Conservation (phyloP, 2,113 vertebrate genomes). For the Poeciliopsis retropinna region DNA sequence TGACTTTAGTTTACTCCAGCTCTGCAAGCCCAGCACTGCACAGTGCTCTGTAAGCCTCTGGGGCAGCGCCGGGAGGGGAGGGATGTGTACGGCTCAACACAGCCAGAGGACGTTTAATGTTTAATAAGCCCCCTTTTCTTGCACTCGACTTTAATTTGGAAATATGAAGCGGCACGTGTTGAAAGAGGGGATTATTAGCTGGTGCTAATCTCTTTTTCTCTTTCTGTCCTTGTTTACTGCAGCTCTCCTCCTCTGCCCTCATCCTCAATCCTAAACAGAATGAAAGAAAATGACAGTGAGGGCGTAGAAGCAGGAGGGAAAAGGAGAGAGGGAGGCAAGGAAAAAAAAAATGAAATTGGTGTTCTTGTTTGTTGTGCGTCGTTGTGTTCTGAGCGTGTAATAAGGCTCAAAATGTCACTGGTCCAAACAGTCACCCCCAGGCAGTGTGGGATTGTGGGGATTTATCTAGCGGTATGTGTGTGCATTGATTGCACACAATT, state of each 20-base stretch:
- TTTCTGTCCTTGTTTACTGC: constrained; percentile 65
- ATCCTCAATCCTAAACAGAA: constrained; percentile 68
- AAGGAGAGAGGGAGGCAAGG: constrained; percentile 23
- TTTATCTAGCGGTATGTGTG: constrained; percentile 53
- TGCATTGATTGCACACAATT: constrained; percentile 51
- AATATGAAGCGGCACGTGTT: constrained; percentile 77
- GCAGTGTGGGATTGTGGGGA: constrained; percentile 62
- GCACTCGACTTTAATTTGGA: constrained; percentile 79
- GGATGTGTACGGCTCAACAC: constrained; percentile 40
- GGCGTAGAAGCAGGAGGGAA: constrained; percentile 47
- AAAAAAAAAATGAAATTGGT: constrained; percentile 54
- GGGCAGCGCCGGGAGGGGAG: constrained; percentile 50
- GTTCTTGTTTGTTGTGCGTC: constrained; percentile 66
- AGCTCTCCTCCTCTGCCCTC: constrained; percentile 53
- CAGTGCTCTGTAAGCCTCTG: constrained; percentile 65
- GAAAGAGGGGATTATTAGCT: constrained; percentile 80
- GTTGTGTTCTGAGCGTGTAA: constrained; percentile 74
- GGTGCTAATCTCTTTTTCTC: constrained; percentile 74
- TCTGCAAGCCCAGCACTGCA: constrained; percentile 74
- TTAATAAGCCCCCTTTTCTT: constrained; percentile 76
- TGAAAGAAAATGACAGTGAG: constrained; percentile 67
- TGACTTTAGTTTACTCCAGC: constrained; percentile 79
- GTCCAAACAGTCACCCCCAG: constrained; percentile 72
- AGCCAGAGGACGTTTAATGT: constrained; percentile 77
- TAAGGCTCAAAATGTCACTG: constrained; percentile 76